A percentile compares a stretch with the other conserved stretches of the same genome.
Evolutionary conservation across 2,113 vertebrate genomes (phyloP).

Genomic region (Neodontobutis hainanensis): DNA sequence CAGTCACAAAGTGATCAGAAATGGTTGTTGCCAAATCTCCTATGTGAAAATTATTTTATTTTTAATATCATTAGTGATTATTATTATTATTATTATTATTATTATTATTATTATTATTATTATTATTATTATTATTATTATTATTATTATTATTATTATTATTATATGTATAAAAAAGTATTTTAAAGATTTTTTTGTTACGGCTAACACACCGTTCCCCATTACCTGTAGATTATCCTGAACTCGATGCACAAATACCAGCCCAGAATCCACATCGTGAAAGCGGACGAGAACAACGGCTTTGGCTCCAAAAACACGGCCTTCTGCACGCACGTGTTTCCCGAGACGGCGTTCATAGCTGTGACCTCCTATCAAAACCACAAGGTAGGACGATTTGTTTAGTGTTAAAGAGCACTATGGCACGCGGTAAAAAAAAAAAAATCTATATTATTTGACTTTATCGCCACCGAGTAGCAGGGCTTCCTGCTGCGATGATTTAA

Average conservation of each 20-base stretch:
- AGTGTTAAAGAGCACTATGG: background rate
- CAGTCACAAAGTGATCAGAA: background rate
- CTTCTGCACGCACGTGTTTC: slow-evolving; percentile 97
- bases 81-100: too few relatives aligned
- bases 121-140: background rate
- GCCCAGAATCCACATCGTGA: slow-evolving; percentile 96
- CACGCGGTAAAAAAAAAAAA: background rate
- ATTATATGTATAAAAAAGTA: too few relatives aligned
- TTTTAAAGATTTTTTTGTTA: background rate
- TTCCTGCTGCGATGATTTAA: too few relatives aligned
- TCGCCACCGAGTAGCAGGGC: too few relatives aligned
- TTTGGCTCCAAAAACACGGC: slow-evolving; percentile 98
- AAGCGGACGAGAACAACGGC: slow-evolving; percentile 98
- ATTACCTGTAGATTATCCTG: slow-evolving; percentile 87
- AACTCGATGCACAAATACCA: slow-evolving; percentile 99
- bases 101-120: background rate
- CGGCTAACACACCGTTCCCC: background rate
- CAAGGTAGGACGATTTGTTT: slow-evolving; percentile 80
- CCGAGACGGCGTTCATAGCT: slow-evolving; percentile 95
- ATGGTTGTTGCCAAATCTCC: too few relatives aligned
- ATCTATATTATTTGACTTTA: too few relatives aligned
- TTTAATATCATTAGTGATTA: too few relatives aligned
- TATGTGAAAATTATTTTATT: too few relatives aligned
- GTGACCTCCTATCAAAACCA: slow-evolving; percentile 99
- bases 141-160: background rate